These are phyloP conservation scores for Tethea ocularis DNA, from an alignment of 2,888 invertebrate genomes.

Conservation along the genomic window DNA sequence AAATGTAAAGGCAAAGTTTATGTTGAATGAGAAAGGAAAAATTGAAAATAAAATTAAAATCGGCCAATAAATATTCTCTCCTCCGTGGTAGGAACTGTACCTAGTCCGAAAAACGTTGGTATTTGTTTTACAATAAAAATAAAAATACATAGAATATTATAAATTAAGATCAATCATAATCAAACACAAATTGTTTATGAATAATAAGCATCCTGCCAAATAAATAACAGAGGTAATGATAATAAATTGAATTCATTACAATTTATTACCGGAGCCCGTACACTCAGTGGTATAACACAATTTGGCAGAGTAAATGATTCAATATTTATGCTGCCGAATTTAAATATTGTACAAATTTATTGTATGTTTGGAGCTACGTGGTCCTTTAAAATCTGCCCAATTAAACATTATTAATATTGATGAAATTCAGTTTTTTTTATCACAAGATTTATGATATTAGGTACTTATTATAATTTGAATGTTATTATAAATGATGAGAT, in stretches of 20 bases:
- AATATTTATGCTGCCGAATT: background rate
- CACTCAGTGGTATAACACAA: background rate
- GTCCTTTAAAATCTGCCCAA: too few relatives aligned
- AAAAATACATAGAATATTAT: background rate
- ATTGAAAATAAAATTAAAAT: too few relatives aligned
- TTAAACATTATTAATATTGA: too few relatives aligned
- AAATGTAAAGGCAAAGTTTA: background rate
- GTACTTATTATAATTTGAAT: too few relatives aligned
- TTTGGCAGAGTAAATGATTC: background rate
- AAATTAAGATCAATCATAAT: background rate
- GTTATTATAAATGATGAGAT: too few relatives aligned
- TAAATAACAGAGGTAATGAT: background rate
- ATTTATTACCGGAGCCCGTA: background rate
- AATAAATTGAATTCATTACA: slow-evolving; percentile 2
- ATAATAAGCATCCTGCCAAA: background rate
- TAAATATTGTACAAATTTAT: background rate
- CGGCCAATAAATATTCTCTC: too few relatives aligned
- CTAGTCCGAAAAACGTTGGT: too few relatives aligned
- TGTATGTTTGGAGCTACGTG: background rate
- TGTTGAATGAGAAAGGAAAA: too few relatives aligned
- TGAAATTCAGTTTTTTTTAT: too few relatives aligned
- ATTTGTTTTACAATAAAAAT: background rate
- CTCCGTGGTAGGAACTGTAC: too few relatives aligned
- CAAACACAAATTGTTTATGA: background rate
- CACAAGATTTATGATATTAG: too few relatives aligned